Base-by-base conservation (phyloP, 2,888 invertebrate genomes). In the Sarcophaga carnaria region DNA sequence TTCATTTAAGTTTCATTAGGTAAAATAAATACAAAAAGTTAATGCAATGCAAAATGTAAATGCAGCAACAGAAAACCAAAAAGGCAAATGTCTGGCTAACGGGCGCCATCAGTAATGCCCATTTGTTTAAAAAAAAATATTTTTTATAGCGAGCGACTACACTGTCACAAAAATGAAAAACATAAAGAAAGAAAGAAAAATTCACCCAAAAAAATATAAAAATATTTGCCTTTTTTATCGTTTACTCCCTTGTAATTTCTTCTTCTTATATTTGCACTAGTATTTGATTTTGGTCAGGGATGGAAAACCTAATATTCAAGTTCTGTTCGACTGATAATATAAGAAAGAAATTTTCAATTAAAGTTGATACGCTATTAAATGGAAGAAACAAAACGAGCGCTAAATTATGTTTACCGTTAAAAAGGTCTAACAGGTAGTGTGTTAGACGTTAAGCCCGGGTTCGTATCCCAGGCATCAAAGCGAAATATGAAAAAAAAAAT, bases 31-130 rank as follows among this genome's bases (percentile, higher is more conserved):
- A 25, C 62, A 67, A n/a, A 67, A 67, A n/a, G 25, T 20, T 20
- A 20, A 20, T 20, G 20, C 20, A 20, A 20, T 20, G 20, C 20
- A 64, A 47, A 25, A 37, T 8, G 10, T 37, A 2, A 6, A 37
- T 37, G 37, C 37, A 37, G n/a, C 22, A 10, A 20, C 37, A 77
- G 8, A 64, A 83, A 47, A 60, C 37, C 69, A 49, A 70, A 22
- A 69, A 74, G 69, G 27, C 72, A 81, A 80, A 63, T 80, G 80
- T 25, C 77, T 72, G 66, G 60, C 37, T 54, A 54, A 54, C 62
- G 60, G 86, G 83, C 86, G 83, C 86, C 83, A 83, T 69, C n/a
- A 59, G 63, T 82, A 54, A 67, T 71, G 69, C 27, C 75, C 79
- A 70, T 86, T 85, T 74, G 66, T 25, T 78, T 54, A 54, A 54